phyloP scores from a whole-genome alignment of 1,140 invertebrate genomes.

The Dreissena polymorpha region DNA sequence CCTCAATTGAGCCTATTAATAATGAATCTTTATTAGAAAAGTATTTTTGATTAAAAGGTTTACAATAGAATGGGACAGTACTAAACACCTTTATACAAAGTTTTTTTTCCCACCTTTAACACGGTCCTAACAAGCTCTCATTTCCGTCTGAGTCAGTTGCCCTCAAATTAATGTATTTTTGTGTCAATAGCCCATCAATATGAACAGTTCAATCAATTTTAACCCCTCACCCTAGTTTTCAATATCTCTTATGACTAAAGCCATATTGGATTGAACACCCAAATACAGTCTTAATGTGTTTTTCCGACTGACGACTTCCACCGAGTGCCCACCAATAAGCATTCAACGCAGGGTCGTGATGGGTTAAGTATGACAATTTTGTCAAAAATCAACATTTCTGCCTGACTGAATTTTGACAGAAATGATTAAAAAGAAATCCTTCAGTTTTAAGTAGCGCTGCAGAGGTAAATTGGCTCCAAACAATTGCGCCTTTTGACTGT shows the following conservation, averaged over 20 bases:
- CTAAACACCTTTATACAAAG: too few relatives aligned
- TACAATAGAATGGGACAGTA: too few relatives aligned
- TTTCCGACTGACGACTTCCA: background rate
- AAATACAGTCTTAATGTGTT: background rate
- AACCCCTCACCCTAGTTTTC: background rate
- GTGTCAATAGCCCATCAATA: background rate
- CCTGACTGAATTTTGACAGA: conserved; percentile 42
- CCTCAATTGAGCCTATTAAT: too few relatives aligned
- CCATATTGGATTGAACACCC: background rate
- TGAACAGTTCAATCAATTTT: background rate
- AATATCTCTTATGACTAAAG: background rate
- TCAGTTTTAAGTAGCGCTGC: conserved; percentile 17
- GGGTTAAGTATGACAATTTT: conserved; percentile 47
- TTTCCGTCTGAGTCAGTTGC: too few relatives aligned
- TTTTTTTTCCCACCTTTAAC: too few relatives aligned
- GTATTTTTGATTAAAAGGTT: too few relatives aligned
- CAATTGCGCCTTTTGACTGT: background rate
- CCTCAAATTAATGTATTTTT: conserved; percentile 2
- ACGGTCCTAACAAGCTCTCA: too few relatives aligned
- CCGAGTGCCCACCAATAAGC: conserved; percentile 6
- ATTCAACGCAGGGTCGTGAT: conserved; percentile 15
- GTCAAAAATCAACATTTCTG: conserved; percentile 41
- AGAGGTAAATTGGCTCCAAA: background rate
- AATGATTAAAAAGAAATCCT: conserved; percentile 48
- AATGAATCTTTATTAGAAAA: too few relatives aligned